Evolutionary conservation across 2,113 vertebrate genomes (phyloP).

Genomic region (Recurvirostra avosetta): DNA sequence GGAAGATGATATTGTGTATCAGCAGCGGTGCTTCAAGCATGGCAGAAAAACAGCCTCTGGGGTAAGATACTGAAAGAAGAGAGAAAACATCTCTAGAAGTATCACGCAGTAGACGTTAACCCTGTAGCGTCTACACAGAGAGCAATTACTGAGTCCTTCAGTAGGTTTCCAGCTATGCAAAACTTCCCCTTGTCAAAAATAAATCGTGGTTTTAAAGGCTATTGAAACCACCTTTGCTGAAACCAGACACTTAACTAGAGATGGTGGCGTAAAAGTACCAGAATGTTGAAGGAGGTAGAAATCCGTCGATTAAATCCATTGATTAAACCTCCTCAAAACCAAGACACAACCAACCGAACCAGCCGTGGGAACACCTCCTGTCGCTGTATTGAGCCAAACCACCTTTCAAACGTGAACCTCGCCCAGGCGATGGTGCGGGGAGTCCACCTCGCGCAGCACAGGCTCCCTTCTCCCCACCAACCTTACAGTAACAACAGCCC

Average conservation of each 20-base stretch:
- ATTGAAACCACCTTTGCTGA: not conserved
- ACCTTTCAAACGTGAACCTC: not conserved
- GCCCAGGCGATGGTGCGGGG: accelerated
- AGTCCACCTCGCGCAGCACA: not conserved
- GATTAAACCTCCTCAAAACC: not conserved
- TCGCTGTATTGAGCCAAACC: not conserved
- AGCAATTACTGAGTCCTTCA: accelerated
- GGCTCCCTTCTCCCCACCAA: not conserved
- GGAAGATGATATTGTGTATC: not conserved
- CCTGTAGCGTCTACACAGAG: not conserved
- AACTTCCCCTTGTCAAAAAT: not conserved
- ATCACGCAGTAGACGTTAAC: accelerated
- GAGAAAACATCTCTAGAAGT: not conserved
- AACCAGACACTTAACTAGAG: not conserved
- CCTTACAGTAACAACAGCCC: too few relatives aligned
- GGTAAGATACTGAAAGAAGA: not conserved
- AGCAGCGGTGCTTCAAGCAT: not conserved
- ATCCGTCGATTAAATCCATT: not conserved
- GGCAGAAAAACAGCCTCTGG: not conserved
- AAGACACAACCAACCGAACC: not conserved
- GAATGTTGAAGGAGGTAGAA: not conserved
- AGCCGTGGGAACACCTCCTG: not conserved
- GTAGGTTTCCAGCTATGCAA: not conserved
- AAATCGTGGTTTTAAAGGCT: not conserved
- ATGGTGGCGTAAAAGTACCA: not conserved